A percentile compares a stretch with the other conserved stretches of the same genome.
Conservation (phyloP, 1,140 invertebrate genomes). For the Lutraria rhynchaena region DNA sequence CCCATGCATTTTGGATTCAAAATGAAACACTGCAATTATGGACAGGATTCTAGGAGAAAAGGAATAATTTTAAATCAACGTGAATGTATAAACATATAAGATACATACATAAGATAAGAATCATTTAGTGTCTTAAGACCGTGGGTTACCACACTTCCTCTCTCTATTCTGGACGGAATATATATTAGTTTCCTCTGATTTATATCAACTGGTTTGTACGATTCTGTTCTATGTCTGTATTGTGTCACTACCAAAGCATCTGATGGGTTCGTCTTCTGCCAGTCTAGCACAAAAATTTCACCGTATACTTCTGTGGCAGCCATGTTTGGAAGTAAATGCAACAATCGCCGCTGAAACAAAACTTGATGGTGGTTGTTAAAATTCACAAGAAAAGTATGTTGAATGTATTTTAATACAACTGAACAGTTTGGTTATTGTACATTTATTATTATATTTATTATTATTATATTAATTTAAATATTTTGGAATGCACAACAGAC, state of each 20-base stretch:
- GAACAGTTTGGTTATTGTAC: no score
- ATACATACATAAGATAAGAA: slow-evolving; percentile 2
- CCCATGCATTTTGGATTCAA: no score
- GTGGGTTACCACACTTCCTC: slow-evolving; percentile 29
- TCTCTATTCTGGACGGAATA: slow-evolving; percentile 6
- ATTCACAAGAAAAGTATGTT: no score
- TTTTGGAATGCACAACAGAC: no score
- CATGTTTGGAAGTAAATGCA: slow-evolving; percentile 32
- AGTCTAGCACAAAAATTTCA: slow-evolving; percentile 28
- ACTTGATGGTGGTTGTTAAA: no score
- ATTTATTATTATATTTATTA: no score
- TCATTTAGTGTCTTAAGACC: slow-evolving; percentile 4
- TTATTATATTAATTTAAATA: no score
- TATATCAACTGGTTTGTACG: slow-evolving; percentile 3
- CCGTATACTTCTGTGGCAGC: slow-evolving; percentile 3
- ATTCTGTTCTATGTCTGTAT: slow-evolving; percentile 5
- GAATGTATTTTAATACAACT: no score
- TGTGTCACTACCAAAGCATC: slow-evolving; percentile 11
- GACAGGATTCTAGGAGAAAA: background rate
- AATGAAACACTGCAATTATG: background rate
- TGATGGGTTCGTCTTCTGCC: background rate
- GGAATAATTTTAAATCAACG: background rate
- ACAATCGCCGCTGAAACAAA: no score
- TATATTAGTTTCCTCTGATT: slow-evolving; percentile 19
- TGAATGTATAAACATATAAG: background rate